Evolutionary conservation across 35 echinoderm and acorn worm species (phyloP).

Genomic region (Lytechinus variegatus): DNA sequence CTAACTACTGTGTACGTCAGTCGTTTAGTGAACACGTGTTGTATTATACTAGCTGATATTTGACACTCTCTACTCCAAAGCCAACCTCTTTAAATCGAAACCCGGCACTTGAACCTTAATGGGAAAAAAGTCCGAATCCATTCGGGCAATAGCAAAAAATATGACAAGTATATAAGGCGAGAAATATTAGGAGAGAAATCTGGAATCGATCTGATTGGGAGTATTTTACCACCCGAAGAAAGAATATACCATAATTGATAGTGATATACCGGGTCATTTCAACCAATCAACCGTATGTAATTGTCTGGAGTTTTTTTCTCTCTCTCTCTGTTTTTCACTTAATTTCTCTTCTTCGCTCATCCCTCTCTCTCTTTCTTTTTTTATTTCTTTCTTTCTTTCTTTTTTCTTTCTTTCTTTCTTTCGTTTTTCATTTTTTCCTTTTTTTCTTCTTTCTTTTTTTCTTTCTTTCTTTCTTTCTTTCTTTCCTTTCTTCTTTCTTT

Average conservation of each 20-base stretch:
- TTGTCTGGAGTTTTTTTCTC: background rate
- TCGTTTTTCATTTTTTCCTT: background rate
- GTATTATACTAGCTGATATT: background rate
- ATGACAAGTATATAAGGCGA: background rate
- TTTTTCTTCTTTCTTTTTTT: background rate
- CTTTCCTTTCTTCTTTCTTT: background rate
- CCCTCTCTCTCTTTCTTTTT: too few relatives aligned
- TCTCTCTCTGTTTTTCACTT: background rate
- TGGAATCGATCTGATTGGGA: constrained; percentile 6
- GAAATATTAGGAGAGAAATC: background rate
- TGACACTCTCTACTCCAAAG: background rate
- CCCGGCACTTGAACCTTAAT: constrained; percentile 24
- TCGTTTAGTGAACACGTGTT: constrained; percentile 32
- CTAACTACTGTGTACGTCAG: constrained; percentile 1
- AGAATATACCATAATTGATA: constrained; percentile 18
- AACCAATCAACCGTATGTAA: background rate
- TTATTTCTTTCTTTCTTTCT: too few relatives aligned
- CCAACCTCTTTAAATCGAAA: constrained; percentile 30
- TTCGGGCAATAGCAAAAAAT: background rate
- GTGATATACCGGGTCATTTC: constrained; percentile 6
- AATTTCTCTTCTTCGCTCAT: background rate
- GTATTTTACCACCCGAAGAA: constrained; percentile 34
- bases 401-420: background rate
- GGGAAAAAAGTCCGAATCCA: constrained; percentile 23
- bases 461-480: background rate